phyloP scores from a whole-genome alignment of 2,113 vertebrate genomes.

The Epinephelus moara region DNA sequence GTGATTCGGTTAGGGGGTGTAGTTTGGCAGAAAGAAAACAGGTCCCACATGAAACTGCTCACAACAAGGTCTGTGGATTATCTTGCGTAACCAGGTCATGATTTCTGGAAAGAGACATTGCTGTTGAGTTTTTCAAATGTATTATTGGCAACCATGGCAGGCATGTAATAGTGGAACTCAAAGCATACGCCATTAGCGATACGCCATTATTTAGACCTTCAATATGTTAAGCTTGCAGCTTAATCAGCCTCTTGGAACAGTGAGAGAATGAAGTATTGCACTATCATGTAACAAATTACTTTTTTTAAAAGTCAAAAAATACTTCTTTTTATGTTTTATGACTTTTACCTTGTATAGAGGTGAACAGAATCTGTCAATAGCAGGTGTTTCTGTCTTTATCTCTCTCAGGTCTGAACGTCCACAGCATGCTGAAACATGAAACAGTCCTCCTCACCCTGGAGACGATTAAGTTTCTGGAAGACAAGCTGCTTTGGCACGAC shows the following conservation, averaged over 20 bases:
- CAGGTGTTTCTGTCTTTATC: background rate
- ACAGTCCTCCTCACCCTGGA: slow-evolving; percentile 88
- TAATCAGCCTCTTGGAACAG: background rate
- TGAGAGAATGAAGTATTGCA: background rate
- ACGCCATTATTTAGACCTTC: background rate
- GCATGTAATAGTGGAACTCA: background rate
- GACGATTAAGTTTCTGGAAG: slow-evolving; percentile 87
- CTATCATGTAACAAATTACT: background rate
- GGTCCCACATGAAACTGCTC: too few species aligned
- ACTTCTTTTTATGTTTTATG: too few species aligned
- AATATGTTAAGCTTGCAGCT: background rate
- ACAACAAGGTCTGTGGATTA: too few species aligned
- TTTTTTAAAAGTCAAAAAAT: too few species aligned
- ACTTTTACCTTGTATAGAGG: background rate
- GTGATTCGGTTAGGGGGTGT: too few species aligned
- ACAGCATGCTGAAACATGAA: slow-evolving; percentile 92
- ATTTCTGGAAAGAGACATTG: too few species aligned
- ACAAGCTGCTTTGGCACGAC: slow-evolving; percentile 92
- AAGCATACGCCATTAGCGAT: too few species aligned
- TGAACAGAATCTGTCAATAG: too few species aligned
- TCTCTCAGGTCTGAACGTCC: slow-evolving; percentile 89
- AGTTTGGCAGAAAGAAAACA: too few species aligned
- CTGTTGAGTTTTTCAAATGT: too few species aligned
- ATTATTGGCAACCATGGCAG: too few species aligned
- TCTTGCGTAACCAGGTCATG: too few species aligned